Conservation (phyloP, 2,113 vertebrate genomes). For the Erythrocercus mccallii region DNA sequence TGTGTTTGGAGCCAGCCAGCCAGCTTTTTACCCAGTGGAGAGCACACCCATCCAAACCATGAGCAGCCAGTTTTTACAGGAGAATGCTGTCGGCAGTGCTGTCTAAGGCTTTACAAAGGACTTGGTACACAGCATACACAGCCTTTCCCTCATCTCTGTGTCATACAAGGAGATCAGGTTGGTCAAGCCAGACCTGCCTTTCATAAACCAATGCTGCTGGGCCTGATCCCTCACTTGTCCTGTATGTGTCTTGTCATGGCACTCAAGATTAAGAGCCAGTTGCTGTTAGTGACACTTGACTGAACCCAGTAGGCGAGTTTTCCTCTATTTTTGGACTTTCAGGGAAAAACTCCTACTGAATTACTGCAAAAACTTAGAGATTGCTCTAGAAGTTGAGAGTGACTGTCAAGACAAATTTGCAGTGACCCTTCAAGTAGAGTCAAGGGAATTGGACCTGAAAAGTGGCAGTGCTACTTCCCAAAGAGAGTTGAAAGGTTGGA, state of each 20-base stretch:
- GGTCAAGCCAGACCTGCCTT: not conserved
- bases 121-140: not conserved
- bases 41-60: not conserved
- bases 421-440: not conserved
- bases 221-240: not conserved
- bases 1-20: not conserved
- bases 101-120: not conserved
- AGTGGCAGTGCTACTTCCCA: not conserved
- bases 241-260: not conserved
- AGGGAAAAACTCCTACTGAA: not conserved
- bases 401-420: not conserved
- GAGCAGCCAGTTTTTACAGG: not conserved
- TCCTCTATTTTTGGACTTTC: not conserved
- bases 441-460: not conserved
- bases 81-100: not conserved
- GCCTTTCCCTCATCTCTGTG: not conserved
- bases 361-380: not conserved
- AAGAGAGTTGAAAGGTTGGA: not conserved
- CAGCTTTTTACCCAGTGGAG: not conserved
- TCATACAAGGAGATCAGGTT: not conserved
- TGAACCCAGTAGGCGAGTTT: not conserved
- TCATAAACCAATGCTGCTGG: not conserved
- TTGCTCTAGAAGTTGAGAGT: not conserved
- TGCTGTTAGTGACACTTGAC: not conserved
- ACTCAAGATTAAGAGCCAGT: not conserved